Conservation (phyloP, 2,797 vertebrate species). For the Limosa lapponica region DNA sequence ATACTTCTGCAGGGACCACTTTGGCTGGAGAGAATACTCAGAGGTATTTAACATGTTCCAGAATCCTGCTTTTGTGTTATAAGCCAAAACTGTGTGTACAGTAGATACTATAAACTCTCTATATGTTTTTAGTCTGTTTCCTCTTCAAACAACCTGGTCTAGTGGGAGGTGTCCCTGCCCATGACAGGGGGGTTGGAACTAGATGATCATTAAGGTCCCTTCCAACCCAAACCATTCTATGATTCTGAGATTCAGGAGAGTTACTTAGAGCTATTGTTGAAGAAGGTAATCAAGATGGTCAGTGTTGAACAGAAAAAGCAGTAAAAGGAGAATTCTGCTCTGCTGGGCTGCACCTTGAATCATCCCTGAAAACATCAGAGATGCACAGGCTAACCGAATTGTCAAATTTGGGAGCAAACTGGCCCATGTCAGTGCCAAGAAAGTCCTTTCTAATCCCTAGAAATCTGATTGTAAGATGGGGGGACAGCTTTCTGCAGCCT, state of each 20-base stretch:
- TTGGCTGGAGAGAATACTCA: slow-evolving; percentile 98
- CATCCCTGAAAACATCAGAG: neutral
- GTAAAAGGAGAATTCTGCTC: neutral
- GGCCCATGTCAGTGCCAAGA: neutral
- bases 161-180: neutral
- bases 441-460: neutral
- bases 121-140: fast-evolving
- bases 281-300: neutral
- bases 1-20: slow-evolving; percentile 99
- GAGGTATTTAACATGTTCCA: slow-evolving; percentile 82
- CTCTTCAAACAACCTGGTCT: neutral
- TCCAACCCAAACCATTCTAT: neutral
- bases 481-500: neutral
- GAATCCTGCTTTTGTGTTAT: neutral
- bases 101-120: fast-evolving
- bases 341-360: neutral
- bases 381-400: fast-evolving
- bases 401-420: neutral
- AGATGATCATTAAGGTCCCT: neutral
- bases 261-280: neutral
- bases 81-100: fast-evolving
- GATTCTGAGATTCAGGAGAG: neutral
- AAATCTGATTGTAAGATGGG: neutral
- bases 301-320: neutral
- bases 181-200: neutral